These are phyloP conservation scores for Parnassius mnemosyne DNA, from an alignment of 2,888 invertebrate species.

Conservation along the genomic window DNA sequence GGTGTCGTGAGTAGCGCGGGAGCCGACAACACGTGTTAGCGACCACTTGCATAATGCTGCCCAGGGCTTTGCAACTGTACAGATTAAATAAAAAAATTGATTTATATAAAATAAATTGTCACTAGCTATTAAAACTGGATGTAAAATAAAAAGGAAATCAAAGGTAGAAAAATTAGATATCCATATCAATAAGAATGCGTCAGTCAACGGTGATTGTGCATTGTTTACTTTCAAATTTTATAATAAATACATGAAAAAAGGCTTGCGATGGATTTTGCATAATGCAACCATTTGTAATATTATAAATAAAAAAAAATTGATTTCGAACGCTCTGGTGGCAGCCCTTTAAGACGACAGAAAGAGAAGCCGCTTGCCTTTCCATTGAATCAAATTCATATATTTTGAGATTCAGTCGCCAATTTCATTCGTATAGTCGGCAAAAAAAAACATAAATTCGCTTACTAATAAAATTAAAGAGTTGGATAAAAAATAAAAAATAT, in stretches of 20 bases:
- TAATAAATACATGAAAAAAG: conserved; percentile 50
- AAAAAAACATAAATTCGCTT: conserved; percentile 31
- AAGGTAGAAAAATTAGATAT: neutral
- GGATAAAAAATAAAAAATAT: no score
- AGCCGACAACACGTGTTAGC: conserved; percentile 69
- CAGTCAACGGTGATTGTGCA: no score
- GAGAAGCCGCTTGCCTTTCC: conserved; percentile 78
- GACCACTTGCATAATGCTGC: conserved; percentile 67
- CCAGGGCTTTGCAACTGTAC: conserved; percentile 51
- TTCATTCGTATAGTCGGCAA: conserved; percentile 69
- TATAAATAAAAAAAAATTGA: conserved; percentile 65
- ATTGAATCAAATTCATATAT: conserved; percentile 81
- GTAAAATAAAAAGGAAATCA: neutral
- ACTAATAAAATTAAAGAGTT: no score
- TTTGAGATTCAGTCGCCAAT: conserved; percentile 81
- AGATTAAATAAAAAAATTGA: conserved; percentile 8
- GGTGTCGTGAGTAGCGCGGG: conserved; percentile 60
- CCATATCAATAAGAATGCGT: no score
- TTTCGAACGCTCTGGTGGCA: conserved; percentile 71
- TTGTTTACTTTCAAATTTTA: no score
- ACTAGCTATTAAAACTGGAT: neutral
- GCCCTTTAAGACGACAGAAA: conserved; percentile 75
- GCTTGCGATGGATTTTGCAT: conserved; percentile 55
- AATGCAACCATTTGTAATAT: conserved; percentile 66
- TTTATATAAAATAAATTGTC: neutral